Evolutionary conservation across 2,113 vertebrate species (phyloP).

Genomic region (Ploceus nigricollis): DNA sequence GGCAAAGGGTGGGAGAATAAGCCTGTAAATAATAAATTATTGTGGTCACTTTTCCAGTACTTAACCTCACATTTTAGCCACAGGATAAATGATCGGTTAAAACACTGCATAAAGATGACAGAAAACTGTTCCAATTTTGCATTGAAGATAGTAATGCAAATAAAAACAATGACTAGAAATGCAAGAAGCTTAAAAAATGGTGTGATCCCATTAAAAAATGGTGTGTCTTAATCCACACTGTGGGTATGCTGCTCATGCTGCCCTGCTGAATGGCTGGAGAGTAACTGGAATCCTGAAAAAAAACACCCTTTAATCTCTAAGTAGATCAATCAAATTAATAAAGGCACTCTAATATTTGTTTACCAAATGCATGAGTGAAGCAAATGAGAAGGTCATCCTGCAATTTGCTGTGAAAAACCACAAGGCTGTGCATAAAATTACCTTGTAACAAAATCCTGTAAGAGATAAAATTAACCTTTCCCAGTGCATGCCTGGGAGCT

Average conservation of each 20-base stretch:
- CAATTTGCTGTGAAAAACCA: conserved; percentile 46
- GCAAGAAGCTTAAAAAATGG: background rate
- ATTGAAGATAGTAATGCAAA: background rate
- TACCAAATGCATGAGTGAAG: conserved; percentile 26
- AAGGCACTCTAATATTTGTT: conserved; percentile 44
- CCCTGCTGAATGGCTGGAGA: background rate
- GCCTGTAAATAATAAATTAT: background rate
- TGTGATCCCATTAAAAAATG: background rate
- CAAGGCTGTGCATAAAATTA: conserved; percentile 35
- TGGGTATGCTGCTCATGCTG: background rate
- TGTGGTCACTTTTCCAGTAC: background rate
- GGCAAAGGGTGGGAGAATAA: background rate
- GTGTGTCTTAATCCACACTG: background rate
- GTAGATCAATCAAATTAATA: conserved; percentile 59
- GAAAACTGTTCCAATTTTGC: background rate
- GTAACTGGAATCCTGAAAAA: conserved; percentile 9
- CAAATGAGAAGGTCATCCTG: conserved; percentile 45
- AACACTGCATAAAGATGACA: background rate
- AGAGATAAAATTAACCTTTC: conserved; percentile 59
- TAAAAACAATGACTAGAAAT: background rate
- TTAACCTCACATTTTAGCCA: background rate
- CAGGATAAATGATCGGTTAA: background rate
- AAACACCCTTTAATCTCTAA: conserved; percentile 10
- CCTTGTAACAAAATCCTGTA: conserved; percentile 35
- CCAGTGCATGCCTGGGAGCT: background rate